A percentile compares a stretch with the other conserved stretches of the same genome.
Conservation (phyloP, 2,888 invertebrate genomes). For the Hirudinaria manillensis region DNA sequence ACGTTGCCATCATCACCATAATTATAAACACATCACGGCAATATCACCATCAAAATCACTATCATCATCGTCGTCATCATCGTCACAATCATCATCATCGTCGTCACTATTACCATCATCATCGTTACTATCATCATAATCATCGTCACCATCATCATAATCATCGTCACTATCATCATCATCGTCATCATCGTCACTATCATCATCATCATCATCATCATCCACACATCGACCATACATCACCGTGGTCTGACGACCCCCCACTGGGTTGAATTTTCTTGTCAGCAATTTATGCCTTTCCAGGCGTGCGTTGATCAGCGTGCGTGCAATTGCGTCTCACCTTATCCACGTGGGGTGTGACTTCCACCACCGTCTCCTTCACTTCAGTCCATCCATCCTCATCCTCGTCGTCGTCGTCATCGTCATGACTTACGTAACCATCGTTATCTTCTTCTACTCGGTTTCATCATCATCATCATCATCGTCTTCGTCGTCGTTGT, state of each 20-base stretch:
- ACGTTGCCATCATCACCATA: no score
- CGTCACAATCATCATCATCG: background rate
- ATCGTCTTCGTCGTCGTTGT: background rate
- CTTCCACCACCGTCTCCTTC: background rate
- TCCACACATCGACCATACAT: no score
- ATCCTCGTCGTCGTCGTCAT: conserved; percentile 9
- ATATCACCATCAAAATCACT: background rate
- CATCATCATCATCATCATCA: no score
- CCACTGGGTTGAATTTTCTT: conserved; percentile 9
- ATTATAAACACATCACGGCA: no score
- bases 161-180: background rate
- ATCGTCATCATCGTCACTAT: no score
- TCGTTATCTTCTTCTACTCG: conserved; percentile 3
- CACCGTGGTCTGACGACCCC: background rate
- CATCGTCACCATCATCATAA: background rate
- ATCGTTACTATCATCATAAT: conserved; percentile 1
- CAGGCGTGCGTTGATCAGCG: background rate
- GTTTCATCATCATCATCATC: background rate
- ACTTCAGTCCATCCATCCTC: background rate
- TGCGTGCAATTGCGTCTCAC: background rate
- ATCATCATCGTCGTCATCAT: background rate
- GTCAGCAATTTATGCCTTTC: conserved; percentile 10
- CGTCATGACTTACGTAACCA: conserved; percentile 1
- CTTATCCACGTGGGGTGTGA: background rate
- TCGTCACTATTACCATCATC: conserved; percentile 7